phyloP scores from a whole-genome alignment of 2,797 vertebrate genomes.

The Taeniopygia guttata region DNA sequence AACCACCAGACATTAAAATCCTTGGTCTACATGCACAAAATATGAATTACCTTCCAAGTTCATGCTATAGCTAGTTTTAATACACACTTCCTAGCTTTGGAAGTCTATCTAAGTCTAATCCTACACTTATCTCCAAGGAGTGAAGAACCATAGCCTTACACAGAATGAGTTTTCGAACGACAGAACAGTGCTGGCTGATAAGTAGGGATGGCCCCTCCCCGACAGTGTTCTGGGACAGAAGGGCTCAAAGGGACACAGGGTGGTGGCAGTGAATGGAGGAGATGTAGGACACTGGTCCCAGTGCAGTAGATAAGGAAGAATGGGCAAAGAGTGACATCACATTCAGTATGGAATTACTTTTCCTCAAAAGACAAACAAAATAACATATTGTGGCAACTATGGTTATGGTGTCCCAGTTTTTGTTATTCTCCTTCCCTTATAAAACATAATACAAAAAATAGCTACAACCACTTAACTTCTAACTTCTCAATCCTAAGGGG shows the following conservation, averaged over 20 bases:
- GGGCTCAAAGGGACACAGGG: neutral
- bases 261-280: neutral
- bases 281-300: neutral
- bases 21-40: neutral
- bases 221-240: neutral
- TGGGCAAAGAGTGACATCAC: neutral
- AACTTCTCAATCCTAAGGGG: neutral
- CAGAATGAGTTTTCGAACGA: neutral
- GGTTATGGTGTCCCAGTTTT: neutral
- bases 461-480: accelerated
- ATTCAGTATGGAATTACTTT: neutral
- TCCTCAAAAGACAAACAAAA: neutral
- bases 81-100: neutral
- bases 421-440: neutral
- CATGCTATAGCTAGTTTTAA: neutral
- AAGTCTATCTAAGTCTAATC: neutral
- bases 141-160: neutral
- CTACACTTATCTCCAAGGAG: neutral
- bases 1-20: neutral
- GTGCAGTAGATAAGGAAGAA: neutral
- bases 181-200: neutral
- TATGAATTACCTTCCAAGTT: neutral
- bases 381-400: neutral
- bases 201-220: neutral
- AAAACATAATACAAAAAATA: neutral